Percentiles rank a stretch among this genome's conserved stretches.
Conservation (phyloP, 2,888 invertebrate species). For the Syritta pipiens region DNA sequence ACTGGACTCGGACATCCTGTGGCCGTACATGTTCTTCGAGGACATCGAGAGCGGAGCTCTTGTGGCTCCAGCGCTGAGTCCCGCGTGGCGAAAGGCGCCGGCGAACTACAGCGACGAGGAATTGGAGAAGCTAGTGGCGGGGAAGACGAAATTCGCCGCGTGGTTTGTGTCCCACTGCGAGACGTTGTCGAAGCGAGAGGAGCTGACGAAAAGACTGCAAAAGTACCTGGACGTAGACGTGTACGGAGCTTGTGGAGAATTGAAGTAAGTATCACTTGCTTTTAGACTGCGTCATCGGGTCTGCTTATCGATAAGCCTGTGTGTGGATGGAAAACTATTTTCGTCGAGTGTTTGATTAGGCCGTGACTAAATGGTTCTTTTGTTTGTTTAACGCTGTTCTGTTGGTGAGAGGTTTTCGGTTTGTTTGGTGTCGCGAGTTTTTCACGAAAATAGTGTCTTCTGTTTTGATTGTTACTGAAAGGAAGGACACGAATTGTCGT, state of each 20-base stretch:
- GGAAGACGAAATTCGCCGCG: constrained; percentile 80
- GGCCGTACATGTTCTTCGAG: constrained; percentile 78
- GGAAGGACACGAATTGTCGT: no score
- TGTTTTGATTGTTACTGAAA: no score
- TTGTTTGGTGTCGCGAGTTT: no score
- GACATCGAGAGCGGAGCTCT: constrained; percentile 72
- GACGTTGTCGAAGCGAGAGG: constrained; percentile 79
- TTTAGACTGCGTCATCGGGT: no score
- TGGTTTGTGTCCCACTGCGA: constrained; percentile 82
- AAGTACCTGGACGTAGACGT: constrained; percentile 82
- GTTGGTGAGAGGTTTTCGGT: no score
- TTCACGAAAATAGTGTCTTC: no score
- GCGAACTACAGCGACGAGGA: constrained; percentile 67
- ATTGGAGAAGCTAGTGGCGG: constrained; percentile 69
- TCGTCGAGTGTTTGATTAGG: no score
- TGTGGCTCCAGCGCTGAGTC: constrained; percentile 73
- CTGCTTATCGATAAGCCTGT: neutral
- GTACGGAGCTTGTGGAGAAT: constrained; percentile 82
- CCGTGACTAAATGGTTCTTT: no score
- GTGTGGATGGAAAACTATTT: neutral
- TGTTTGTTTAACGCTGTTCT: no score
- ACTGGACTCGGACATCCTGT: constrained; percentile 80
- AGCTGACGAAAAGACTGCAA: constrained; percentile 80
- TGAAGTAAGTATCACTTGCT: constrained; percentile 72
- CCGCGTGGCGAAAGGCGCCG: constrained; percentile 73